Conservation (phyloP, 1,140 invertebrate genomes). For the Andrena cerasifolii region DNA sequence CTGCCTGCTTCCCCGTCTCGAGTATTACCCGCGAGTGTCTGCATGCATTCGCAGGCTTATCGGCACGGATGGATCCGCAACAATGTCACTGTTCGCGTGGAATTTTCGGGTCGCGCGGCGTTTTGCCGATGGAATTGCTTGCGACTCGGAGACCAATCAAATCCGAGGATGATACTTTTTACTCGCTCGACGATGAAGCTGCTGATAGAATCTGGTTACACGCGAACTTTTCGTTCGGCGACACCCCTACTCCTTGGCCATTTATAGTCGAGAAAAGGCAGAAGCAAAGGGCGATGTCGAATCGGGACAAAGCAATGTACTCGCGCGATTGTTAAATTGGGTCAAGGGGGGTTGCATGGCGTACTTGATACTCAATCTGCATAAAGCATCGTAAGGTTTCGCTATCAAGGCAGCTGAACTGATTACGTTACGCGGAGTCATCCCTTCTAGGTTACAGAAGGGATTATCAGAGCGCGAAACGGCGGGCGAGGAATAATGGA, state of each 20-base stretch:
- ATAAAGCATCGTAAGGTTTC: slow-evolving; percentile 68
- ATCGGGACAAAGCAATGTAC: slow-evolving; percentile 35
- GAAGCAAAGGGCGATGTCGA: slow-evolving; percentile 2
- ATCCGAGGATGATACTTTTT: too few species aligned
- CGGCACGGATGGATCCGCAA: not conserved
- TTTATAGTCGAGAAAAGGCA: not conserved
- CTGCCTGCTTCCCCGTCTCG: not conserved
- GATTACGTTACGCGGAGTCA: slow-evolving; percentile 52
- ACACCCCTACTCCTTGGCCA: not conserved
- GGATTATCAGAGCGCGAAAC: not conserved
- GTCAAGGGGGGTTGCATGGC: slow-evolving; percentile 60
- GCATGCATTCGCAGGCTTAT: not conserved
- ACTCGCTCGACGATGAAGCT: too few species aligned
- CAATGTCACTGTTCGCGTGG: not conserved
- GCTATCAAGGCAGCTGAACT: slow-evolving; percentile 62
- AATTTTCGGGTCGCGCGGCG: not conserved
- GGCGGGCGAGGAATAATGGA: not conserved
- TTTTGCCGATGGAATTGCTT: not conserved
- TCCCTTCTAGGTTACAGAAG: slow-evolving; percentile 21
- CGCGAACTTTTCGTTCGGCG: not conserved
- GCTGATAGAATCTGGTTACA: too few species aligned
- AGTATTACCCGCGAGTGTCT: not conserved
- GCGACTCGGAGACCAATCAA: too few species aligned
- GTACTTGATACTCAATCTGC: slow-evolving; percentile 63
- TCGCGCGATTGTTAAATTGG: slow-evolving; percentile 52